Evolutionary conservation across 2,888 invertebrate species (phyloP).

Genomic region (Cyclophora albipunctata): DNA sequence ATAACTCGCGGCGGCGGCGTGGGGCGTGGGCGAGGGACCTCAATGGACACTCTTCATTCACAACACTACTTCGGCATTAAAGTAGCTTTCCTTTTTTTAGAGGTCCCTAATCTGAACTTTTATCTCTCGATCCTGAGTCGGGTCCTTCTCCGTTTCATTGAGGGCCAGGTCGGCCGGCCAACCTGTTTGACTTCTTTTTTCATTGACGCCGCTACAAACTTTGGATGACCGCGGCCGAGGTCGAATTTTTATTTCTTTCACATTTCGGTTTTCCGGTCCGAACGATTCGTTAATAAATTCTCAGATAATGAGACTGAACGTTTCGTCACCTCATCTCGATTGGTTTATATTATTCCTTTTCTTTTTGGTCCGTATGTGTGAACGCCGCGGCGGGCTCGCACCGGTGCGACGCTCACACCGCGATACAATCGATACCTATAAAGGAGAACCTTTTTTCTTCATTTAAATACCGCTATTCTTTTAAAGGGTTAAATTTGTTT

Average conservation of each 20-base stretch:
- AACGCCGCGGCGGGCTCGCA: conserved; percentile 63
- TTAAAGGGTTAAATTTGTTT: conserved; percentile 37
- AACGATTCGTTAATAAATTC: conserved; percentile 75
- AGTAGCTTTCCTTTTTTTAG: conserved; percentile 66
- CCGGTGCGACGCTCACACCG: conserved; percentile 28
- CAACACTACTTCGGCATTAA: conserved; percentile 69
- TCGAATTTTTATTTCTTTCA: conserved; percentile 75
- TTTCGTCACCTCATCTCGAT: conserved; percentile 75
- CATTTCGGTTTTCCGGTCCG: conserved; percentile 74
- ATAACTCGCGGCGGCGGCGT: conserved; percentile 37
- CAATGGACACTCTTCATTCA: conserved; percentile 73
- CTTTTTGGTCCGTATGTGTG: conserved; percentile 68
- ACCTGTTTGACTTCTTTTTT: conserved; percentile 73
- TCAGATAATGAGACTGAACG: conserved; percentile 76
- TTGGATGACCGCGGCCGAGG: conserved; percentile 73
- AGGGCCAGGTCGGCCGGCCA: conserved; percentile 62
- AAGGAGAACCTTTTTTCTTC: conserved; percentile 57
- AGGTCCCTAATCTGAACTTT: conserved; percentile 67
- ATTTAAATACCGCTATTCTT: conserved; percentile 69
- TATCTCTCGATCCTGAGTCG: conserved; percentile 68
- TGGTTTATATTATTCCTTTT: conserved; percentile 60
- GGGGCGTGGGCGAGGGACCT: conserved; percentile 65
- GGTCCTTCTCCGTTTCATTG: conserved; percentile 71
- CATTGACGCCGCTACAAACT: conserved; percentile 71
- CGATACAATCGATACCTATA: conserved; percentile 66